Evolutionary conservation across 2,113 vertebrate genomes (phyloP).

Genomic region (Promerops cafer): DNA sequence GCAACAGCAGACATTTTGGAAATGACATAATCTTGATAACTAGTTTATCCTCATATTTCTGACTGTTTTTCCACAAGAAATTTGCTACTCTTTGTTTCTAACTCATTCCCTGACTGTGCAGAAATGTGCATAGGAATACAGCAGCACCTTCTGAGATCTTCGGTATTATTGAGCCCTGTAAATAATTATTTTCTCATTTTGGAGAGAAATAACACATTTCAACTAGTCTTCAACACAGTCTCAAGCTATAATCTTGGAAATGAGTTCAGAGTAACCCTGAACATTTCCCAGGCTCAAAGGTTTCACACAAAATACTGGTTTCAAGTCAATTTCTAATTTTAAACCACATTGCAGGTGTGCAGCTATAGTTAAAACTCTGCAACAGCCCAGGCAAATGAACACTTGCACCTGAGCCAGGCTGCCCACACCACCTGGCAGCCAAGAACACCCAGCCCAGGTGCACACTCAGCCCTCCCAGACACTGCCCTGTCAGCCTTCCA

Average conservation of each 20-base stretch:
- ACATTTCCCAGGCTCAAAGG: neutral
- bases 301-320: neutral
- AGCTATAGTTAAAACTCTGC: neutral
- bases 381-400: neutral
- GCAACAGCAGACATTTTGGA: neutral
- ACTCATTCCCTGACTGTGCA: neutral
- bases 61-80: neutral
- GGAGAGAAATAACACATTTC: neutral
- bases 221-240: neutral
- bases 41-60: neutral
- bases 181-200: neutral
- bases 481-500: neutral
- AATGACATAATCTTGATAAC: neutral
- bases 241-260: neutral
- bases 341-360: neutral
- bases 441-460: neutral
- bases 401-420: neutral
- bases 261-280: neutral
- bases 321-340: slow-evolving; percentile 12
- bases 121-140: neutral
- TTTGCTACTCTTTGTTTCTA: neutral
- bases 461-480: neutral
- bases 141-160: neutral
- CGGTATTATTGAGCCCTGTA: neutral
- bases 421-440: neutral